Evolutionary conservation across 2,888 invertebrate species (phyloP), one percentile per base, ranked within the genome.

Genomic region (Carcina quercana): DNA sequence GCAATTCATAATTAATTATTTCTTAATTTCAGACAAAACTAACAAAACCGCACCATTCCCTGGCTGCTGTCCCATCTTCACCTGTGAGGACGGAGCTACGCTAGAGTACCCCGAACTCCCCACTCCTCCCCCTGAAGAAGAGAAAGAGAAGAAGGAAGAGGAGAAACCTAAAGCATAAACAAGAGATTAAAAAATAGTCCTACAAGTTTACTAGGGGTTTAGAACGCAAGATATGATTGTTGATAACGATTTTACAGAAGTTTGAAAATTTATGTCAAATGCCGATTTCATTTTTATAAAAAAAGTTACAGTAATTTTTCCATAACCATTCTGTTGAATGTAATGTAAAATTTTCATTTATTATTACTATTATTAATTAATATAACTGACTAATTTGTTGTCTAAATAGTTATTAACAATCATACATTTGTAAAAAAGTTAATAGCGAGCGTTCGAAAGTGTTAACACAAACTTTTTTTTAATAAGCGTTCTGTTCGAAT

Each of bases 31-130:
- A 75, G 94, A 94, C 4, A 93, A 93, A 69, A 95, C 95, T 59
- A 94, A 95, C 87, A 95, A 94, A 75, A 94, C 94, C 5, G 94
- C 95, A 1, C 79, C 91, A 1, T 96, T 95, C 89, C 95, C 95
- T 5, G 88, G 83, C 15, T 95, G 95, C 70, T 96, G 95, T 66
- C 95, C 95, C 1, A 80, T 82, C 42, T 95, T 95, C 86, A 91
- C 90, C 5, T 95, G 95, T 74, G 94, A 95, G 63, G 89, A 90
- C 12, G 95, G 95, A 24, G 93, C 89, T 31, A 92, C 91, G 55
- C 75, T 95, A 55, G 94, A 95, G 71, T 95, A 93, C 78, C 95
- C 95, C 2, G 94, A 94, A 56, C 88, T 94, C 65, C 88, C 55
- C 45, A 82, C 57, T 41, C 86, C 64, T 49, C 82, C 58, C 47